Base-by-base conservation (phyloP, 1,140 invertebrate genomes). In the Ctenoplectra terminalis region DNA sequence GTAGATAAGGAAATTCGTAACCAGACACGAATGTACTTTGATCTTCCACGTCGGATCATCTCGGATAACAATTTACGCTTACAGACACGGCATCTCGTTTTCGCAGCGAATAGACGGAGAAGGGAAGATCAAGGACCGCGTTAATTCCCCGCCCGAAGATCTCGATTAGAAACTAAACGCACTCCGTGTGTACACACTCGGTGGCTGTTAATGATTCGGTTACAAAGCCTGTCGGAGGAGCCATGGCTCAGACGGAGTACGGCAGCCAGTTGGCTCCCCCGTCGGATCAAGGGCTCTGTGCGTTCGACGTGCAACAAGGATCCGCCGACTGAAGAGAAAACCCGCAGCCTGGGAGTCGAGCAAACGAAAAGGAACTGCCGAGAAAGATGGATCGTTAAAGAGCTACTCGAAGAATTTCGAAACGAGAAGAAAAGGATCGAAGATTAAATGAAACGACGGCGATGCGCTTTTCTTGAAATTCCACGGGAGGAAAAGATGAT, bases 101-200 rank as follows among this genome's bases (percentile, higher is more conserved):
- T 63, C 56, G 29, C 0, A 4, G 15, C 20, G 15, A 63, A 50
- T 34, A 52, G 15, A 52, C 43, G 34, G n/a, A 50, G 43, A 20
- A 13, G 37, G 48, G 66, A 7, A 11, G 70, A 80, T 80, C 77
- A 73, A 80, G 77, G 20, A 11, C 46, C 58, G 69, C 69, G 67
- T 79, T 73, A 61, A 54, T 73, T 73, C 58, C 23, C 17, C 40
- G 20, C 69, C 46, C 46, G 58, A 80, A 80, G 48, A 64, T 80
- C 77, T 61, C 69, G 56, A 80, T 80, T 80, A 73, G 77, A 46
- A 63, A 54, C 69, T 73, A 73, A 80, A 80, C 77, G 77, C 77
- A 48, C 46, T 15, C 34, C n/a, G 56, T 50, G 76, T 80, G 70
- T 73, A 63, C 69, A 80, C 58, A 52, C 56, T 40, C 46, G 69